Evolutionary conservation across 2,797 vertebrate genomes (phyloP).

Genomic region (Accipiter fasciatus): DNA sequence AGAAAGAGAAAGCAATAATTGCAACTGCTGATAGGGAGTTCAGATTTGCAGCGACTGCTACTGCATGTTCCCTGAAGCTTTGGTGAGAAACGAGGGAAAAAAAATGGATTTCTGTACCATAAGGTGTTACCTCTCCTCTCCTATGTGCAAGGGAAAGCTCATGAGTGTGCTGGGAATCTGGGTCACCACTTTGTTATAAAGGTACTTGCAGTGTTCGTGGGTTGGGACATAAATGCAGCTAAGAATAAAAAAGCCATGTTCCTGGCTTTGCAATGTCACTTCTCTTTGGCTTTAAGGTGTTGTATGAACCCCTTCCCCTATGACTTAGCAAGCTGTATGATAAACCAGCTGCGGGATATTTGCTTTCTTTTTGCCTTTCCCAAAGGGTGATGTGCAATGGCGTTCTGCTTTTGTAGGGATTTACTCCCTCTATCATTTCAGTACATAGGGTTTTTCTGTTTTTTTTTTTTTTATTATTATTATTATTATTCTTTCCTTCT

Average conservation of each 20-base stretch:
- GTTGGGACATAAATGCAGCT: not conserved
- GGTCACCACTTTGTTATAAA: too few species aligned
- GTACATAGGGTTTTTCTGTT: not conserved
- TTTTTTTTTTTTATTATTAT: not conserved
- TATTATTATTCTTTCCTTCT: too few species aligned
- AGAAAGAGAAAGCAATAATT: not conserved
- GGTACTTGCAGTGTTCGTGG: too few species aligned
- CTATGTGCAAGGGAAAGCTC: not conserved
- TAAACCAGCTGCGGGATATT: not conserved
- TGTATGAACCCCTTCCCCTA: not conserved
- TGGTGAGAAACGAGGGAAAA: not conserved
- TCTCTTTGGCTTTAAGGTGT: not conserved
- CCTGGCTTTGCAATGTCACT: not conserved
- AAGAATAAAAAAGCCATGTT: not conserved
- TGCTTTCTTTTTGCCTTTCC: not conserved
- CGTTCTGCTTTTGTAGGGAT: not conserved
- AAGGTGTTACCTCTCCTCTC: not conserved
- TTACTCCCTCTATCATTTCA: not conserved
- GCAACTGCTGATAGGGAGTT: rapidly evolving
- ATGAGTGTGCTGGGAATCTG: not conserved
- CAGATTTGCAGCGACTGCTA: not conserved
- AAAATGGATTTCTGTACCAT: not conserved
- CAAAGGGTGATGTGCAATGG: rapidly evolving
- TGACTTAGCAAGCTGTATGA: rapidly evolving
- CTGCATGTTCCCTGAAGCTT: not conserved